A percentile compares a stretch with the other conserved stretches of the same genome.
Conservation (phyloP, 2,113 vertebrate species). For the Clupea harengus region DNA sequence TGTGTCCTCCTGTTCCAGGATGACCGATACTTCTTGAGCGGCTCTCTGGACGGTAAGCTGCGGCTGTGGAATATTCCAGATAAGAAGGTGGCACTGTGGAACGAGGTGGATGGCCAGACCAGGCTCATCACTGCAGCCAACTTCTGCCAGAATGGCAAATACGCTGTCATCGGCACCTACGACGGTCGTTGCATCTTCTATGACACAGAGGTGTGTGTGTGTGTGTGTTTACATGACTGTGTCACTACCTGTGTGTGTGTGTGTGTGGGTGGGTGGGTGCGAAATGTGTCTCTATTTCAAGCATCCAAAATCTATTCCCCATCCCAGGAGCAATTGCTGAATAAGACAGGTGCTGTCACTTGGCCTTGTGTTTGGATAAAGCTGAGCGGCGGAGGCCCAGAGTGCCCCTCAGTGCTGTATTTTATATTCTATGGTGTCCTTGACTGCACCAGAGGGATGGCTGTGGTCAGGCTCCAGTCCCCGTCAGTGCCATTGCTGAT, state of each 20-base stretch:
- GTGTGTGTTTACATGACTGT: not conserved
- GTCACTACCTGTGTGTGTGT: conserved; percentile 17
- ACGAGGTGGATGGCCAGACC: conserved; percentile 96
- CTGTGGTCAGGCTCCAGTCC: not conserved
- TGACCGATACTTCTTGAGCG: conserved; percentile 96
- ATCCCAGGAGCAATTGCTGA: not conserved
- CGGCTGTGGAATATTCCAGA: conserved; percentile 99
- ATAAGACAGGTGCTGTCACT: not conserved
- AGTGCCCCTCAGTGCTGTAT: not conserved
- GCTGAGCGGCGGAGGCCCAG: not conserved
- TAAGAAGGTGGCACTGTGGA: conserved; percentile 98
- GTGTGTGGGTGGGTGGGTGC: not conserved
- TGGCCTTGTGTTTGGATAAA: not conserved
- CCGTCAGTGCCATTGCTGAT: not conserved
- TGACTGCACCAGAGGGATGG: not conserved
- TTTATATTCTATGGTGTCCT: not conserved
- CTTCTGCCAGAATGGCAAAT: conserved; percentile 99
- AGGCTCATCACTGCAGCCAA: conserved; percentile 98
- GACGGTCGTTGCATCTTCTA: conserved; percentile 98
- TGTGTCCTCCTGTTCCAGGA: conserved; percentile 69
- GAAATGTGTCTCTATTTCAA: not conserved
- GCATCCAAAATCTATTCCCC: too few species aligned
- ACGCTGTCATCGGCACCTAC: conserved; percentile 94
- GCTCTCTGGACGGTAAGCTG: conserved; percentile 94
- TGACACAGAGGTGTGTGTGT: conserved; percentile 87